Evolutionary conservation across 2,113 vertebrate genomes (phyloP), one percentile per base, ranked within the genome.

Genomic region (Ceyx margarethae): DNA sequence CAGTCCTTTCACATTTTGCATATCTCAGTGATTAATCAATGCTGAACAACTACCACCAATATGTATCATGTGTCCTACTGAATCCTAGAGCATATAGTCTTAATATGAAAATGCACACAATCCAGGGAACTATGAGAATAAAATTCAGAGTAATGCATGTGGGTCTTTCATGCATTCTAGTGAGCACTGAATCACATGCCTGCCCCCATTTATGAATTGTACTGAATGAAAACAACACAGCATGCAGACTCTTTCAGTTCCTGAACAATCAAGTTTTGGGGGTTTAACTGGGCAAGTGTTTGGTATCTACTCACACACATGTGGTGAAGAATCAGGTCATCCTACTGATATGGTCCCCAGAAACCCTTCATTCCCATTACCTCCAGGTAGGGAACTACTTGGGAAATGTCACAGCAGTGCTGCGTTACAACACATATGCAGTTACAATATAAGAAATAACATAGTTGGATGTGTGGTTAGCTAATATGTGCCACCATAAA

Each of bases 291-390:
- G 28, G 13, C 9, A 83, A 50, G 21, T 21, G 8, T 54, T 29
- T 66, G 56, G 18, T 23, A 78, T 26, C 42, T 73, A 25, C 23
- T 15, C 37, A 20, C 5, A 69, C 25, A 8, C 5, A 26, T 0
- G 0, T 46, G 48, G 42, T 5, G 13, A 90, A 89, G 40, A 84
- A 65, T n/a, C 42, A 42, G 10, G 15, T 8, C 19, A 43, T 26
- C 35, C n/a, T 67, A n/a, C 53, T 37, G 35, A 40, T 12, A 60
- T 1, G 15, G 15, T 37, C 7, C 2, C 2, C 2, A 2, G 13
- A 79, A n/a, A 35, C 2, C 29, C 26, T 62, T 61, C 31, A 50
- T 43, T 79, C 33, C 51, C 1, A 0, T 48, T 72, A 81, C 26
- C 7, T 37, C 14, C 7, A 48, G 33, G n/a, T 11, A 53, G 6